phyloP scores from a whole-genome alignment of 2,888 invertebrate species.

The Zygothrica quintamaculata region DNA sequence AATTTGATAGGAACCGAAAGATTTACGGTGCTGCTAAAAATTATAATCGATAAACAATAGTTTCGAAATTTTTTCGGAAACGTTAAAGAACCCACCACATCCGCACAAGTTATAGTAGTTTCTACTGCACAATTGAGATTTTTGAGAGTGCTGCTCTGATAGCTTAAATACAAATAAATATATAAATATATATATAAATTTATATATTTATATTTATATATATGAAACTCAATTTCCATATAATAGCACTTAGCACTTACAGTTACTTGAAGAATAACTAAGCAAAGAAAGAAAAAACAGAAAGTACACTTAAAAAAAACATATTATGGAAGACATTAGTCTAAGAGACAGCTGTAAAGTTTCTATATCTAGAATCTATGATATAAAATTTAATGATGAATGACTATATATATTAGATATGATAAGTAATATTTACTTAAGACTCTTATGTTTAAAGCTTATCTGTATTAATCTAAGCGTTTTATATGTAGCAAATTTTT shows the following conservation, averaged over 20 bases:
- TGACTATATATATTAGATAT: conserved; percentile 62
- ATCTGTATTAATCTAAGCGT: conserved; percentile 1
- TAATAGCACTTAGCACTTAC: conserved; percentile 9
- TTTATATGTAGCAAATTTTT: conserved; percentile 38
- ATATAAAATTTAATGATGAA: conserved; percentile 34
- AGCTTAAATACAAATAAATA: conserved; percentile 33
- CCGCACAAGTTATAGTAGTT: conserved; percentile 74
- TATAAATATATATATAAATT: no score
- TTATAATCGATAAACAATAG: conserved; percentile 2
- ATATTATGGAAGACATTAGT: conserved; percentile 68
- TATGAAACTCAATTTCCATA: conserved; percentile 30
- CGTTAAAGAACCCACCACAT: conserved; percentile 51
- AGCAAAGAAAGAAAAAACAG: conserved; percentile 10
- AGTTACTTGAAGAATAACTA: conserved; percentile 4
- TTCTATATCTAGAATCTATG: conserved; percentile 46
- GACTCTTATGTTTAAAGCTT: neutral
- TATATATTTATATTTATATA: no score
- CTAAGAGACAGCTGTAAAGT: conserved; percentile 59
- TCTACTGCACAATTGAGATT: conserved; percentile 69
- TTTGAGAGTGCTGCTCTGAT: conserved; percentile 29
- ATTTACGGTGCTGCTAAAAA: conserved; percentile 12
- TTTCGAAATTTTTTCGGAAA: conserved; percentile 9
- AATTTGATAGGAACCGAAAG: neutral
- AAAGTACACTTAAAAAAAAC: conserved; percentile 7
- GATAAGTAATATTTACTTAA: conserved; percentile 78